Conservation (phyloP, 2,797 vertebrate genomes). For the Dallia pectoralis region DNA sequence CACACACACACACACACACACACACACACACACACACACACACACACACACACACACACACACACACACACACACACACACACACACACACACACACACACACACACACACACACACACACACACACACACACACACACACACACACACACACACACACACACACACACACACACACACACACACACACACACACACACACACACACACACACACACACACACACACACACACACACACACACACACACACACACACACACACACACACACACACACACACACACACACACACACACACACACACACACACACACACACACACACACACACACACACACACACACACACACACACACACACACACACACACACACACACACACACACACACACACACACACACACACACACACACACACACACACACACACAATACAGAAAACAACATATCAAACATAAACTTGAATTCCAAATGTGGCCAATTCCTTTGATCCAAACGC, state of each 20-base stretch:
- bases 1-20: neutral
- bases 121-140: neutral
- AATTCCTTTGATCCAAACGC: neutral
- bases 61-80: neutral
- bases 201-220: slow-evolving; percentile 1
- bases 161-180: neutral
- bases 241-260: neutral
- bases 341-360: slow-evolving; percentile 10
- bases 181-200: neutral
- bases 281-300: slow-evolving; percentile 8
- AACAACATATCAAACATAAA: neutral
- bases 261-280: slow-evolving; percentile 21
- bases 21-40: neutral
- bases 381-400: slow-evolving; percentile 7
- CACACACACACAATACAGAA: neutral
- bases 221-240: neutral
- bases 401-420: neutral
- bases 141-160: neutral
- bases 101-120: neutral
- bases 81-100: neutral
- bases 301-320: slow-evolving; percentile 17
- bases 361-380: slow-evolving; percentile 21
- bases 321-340: slow-evolving; percentile 14
- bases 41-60: slow-evolving; percentile 1
- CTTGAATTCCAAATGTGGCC: too few species aligned